Evolutionary conservation across 2,113 vertebrate genomes (phyloP).

Genomic region (Megalops atlanticus): DNA sequence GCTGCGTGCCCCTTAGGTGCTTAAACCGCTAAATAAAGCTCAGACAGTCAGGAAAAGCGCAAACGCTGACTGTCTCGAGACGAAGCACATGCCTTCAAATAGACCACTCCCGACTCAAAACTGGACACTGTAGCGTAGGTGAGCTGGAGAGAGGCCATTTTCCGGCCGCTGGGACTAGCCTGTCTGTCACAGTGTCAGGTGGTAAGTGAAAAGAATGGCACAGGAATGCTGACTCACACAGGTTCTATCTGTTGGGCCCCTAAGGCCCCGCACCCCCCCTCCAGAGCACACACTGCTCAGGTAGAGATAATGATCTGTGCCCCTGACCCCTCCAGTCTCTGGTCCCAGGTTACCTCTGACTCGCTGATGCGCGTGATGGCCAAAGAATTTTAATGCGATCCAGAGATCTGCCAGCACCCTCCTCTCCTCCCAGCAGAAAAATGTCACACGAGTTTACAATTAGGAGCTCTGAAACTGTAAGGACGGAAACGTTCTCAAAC

Average conservation of each 20-base stretch:
- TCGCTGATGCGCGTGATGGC: slow-evolving; percentile 41
- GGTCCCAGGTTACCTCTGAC: slow-evolving; percentile 47
- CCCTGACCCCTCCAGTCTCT: slow-evolving; percentile 42
- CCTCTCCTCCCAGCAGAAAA: slow-evolving; percentile 31
- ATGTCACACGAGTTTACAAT: slow-evolving; percentile 26
- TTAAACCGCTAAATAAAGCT: slow-evolving; percentile 21
- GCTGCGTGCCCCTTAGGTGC: slow-evolving; percentile 3
- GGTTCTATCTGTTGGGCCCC: slow-evolving; percentile 21
- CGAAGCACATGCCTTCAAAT: slow-evolving; percentile 3
- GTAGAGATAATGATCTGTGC: slow-evolving; percentile 54
- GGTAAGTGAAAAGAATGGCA: slow-evolving; percentile 52
- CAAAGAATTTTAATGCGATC: slow-evolving; percentile 46
- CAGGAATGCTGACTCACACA: slow-evolving; percentile 63
- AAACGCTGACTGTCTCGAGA: slow-evolving; percentile 4
- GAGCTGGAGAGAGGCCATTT: not conserved
- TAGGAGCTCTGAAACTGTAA: slow-evolving; percentile 12
- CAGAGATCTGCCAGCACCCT: slow-evolving; percentile 47
- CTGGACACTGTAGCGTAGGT: not conserved
- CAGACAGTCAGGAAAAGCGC: slow-evolving; percentile 18
- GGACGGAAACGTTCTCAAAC: not conserved
- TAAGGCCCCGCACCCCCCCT: slow-evolving; percentile 33
- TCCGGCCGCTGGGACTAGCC: not conserved
- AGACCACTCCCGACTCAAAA: not conserved
- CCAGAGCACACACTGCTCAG: slow-evolving; percentile 30
- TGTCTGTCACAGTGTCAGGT: not conserved